Evolutionary conservation across 1,140 invertebrate species (phyloP).

Genomic region (Diachasmimorpha longicaudata): DNA sequence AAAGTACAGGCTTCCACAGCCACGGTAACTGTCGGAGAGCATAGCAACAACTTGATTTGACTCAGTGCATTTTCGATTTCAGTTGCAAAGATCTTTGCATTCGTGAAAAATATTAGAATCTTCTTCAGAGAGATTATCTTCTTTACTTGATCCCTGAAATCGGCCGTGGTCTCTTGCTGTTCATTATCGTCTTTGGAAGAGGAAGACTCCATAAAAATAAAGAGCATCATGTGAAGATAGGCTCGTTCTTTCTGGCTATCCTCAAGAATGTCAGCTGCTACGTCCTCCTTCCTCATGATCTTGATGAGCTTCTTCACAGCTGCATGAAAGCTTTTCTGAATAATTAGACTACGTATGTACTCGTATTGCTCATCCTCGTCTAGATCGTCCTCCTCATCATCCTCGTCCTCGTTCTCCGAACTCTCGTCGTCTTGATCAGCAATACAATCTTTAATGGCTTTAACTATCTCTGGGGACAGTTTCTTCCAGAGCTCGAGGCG

Average conservation of each 20-base stretch:
- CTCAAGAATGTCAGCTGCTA: neutral
- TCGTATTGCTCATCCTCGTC: conserved; percentile 48
- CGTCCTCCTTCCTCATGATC: conserved; percentile 45
- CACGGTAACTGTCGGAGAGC: conserved; percentile 77
- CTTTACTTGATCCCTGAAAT: conserved; percentile 42
- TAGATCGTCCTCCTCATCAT: conserved; percentile 38
- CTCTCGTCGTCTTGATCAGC: neutral
- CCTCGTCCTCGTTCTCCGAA: conserved; percentile 16
- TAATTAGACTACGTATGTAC: conserved; percentile 51
- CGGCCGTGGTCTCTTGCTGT: neutral
- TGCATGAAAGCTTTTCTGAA: conserved; percentile 46
- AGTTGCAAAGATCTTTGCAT: conserved; percentile 69
- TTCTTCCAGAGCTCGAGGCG: conserved; percentile 57
- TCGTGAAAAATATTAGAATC: conserved; percentile 66
- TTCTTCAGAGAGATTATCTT: conserved; percentile 45
- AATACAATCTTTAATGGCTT: conserved; percentile 54
- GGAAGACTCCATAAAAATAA: neutral
- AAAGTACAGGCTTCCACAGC: conserved; percentile 85
- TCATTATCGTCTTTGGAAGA: neutral
- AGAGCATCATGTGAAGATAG: neutral
- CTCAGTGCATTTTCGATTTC: conserved; percentile 75
- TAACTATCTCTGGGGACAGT: conserved; percentile 52
- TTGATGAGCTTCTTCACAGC: conserved; percentile 46
- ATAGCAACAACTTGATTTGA: conserved; percentile 73
- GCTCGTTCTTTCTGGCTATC: neutral